Evolutionary conservation across 2,797 vertebrate genomes (phyloP).

Genomic region (Sternotherus odoratus): DNA sequence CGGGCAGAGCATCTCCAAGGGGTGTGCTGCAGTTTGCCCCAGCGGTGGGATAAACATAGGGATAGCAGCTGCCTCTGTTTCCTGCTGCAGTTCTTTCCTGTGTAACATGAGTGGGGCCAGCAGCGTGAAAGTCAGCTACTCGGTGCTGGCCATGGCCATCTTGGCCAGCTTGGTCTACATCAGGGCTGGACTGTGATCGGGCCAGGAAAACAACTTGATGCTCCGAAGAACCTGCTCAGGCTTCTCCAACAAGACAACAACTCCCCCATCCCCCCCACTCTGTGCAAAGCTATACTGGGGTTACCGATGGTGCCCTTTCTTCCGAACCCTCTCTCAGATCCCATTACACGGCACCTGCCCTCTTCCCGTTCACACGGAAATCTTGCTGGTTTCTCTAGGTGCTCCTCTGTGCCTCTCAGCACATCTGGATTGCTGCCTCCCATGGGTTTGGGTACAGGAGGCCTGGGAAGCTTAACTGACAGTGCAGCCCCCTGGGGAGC

Average conservation of each 20-base stretch:
- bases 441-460: slow-evolving; percentile 16
- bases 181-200: slow-evolving; percentile 58
- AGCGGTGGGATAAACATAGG: slow-evolving; percentile 42
- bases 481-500: slow-evolving; percentile 39
- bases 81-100: slow-evolving; percentile 73
- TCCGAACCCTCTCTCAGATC: neutral
- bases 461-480: slow-evolving; percentile 15
- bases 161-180: slow-evolving; percentile 64
- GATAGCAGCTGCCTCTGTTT: slow-evolving; percentile 41
- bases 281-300: neutral
- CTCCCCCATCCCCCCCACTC: too few relatives aligned
- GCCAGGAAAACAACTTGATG: neutral
- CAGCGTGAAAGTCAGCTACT: slow-evolving; percentile 49
- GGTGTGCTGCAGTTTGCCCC: slow-evolving; percentile 69
- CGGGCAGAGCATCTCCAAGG: slow-evolving; percentile 74
- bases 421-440: slow-evolving; percentile 57
- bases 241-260: neutral
- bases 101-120: slow-evolving; percentile 71
- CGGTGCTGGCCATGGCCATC: slow-evolving; percentile 50
- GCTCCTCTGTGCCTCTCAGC: slow-evolving; percentile 27
- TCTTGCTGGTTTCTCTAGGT: neutral
- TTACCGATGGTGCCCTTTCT: neutral
- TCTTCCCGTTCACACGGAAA: slow-evolving; percentile 39
- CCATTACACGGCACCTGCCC: slow-evolving; percentile 59
- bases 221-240: neutral